A percentile compares a stretch with the other conserved stretches of the same genome.
These are phyloP conservation scores for Hemitrygon akajei DNA, from an alignment of 2,797 vertebrate species.

Conservation along the genomic window DNA sequence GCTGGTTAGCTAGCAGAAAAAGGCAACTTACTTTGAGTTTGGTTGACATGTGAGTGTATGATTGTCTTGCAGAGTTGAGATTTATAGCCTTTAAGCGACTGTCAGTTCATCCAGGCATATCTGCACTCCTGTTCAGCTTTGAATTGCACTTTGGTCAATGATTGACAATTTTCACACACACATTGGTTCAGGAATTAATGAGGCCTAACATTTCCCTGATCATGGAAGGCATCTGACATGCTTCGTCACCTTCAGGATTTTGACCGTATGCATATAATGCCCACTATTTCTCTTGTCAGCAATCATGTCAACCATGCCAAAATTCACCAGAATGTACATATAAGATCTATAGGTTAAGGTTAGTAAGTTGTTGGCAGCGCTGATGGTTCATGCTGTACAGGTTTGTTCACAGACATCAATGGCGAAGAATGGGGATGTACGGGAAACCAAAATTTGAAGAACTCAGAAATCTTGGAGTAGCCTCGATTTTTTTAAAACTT, in stretches of 20 bases:
- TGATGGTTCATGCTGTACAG: background rate
- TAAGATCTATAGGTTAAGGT: no score
- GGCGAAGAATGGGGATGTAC: background rate
- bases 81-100: background rate
- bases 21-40: background rate
- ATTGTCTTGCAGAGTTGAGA: background rate
- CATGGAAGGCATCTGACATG: background rate
- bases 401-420: background rate
- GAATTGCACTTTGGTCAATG: background rate
- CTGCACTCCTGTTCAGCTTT: background rate
- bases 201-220: background rate
- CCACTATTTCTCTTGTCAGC: background rate
- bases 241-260: background rate
- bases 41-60: background rate
- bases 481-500: no score
- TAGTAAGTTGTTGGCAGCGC: no score
- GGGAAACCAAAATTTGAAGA: background rate
- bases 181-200: background rate
- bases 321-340: background rate
- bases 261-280: background rate
- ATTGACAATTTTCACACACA: background rate
- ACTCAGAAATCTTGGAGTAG: background rate
- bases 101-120: background rate
- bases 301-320: background rate
- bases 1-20: background rate